Conservation (phyloP, 2,113 vertebrate genomes). For the Sphaerodactylus townsendi region DNA sequence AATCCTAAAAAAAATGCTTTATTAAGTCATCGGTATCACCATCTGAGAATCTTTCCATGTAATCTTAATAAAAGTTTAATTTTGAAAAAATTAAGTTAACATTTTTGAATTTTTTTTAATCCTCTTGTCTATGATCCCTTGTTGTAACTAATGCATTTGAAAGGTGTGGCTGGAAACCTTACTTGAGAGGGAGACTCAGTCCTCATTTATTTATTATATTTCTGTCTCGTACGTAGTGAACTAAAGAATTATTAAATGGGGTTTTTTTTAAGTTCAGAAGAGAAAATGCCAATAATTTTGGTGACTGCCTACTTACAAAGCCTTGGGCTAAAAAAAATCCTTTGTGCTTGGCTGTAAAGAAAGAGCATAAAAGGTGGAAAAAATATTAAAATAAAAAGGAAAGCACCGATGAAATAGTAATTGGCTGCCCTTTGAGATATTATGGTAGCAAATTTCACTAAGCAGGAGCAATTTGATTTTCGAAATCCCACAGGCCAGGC, state of each 20-base stretch:
- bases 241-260: constrained; percentile 55
- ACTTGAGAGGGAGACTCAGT: background rate
- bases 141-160: constrained; percentile 59
- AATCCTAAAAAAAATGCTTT: no score
- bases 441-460: background rate
- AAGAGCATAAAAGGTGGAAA: background rate
- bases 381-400: background rate
- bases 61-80: background rate
- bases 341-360: constrained; percentile 47
- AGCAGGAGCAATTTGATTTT: background rate
- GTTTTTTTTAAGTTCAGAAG: constrained; percentile 49
- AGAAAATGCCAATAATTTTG: constrained; percentile 59
- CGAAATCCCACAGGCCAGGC: background rate
- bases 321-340: constrained; percentile 20
- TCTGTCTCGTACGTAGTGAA: constrained; percentile 54
- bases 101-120: constrained; percentile 15
- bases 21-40: no score
- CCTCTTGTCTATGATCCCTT: constrained; percentile 33
- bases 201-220: constrained; percentile 40
- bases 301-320: constrained; percentile 30
- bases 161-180: constrained; percentile 60
- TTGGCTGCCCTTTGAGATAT: background rate
- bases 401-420: constrained; percentile 15
- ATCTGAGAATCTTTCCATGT: no score
- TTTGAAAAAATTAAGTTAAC: constrained; percentile 49